Base-by-base conservation (phyloP, 92 coral and sea anemone genomes). In the Blastomussa wellsi region DNA sequence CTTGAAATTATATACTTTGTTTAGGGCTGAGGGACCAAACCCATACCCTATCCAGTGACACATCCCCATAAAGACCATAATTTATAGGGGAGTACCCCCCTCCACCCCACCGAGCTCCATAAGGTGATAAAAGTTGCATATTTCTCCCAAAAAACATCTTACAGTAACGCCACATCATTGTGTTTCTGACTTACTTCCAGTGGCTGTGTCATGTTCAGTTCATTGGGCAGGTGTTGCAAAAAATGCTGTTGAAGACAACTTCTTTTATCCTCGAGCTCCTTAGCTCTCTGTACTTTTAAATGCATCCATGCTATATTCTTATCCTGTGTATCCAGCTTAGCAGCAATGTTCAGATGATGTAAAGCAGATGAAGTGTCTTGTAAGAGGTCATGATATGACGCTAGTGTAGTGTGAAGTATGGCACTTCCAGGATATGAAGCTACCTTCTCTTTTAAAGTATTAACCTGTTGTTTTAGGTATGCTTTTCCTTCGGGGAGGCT, bases 241-340 rank as follows among this genome's bases (percentile, higher is more conserved):
- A 80, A 16, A 47, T 33, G 44, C 35, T 84, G 88, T 76, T 81
- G 81, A 62, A 64, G 29, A 42, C 68, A 69, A 36, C 75, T 68
- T 13, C 83, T 85, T 53, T 86, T 88, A 28, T 91, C 86, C 51
- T 91, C 85, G 16, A 91, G 83, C 15, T 62, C 65, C 82, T 89
- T 91, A 32, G 80, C 82, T 67, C 79, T 62, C 29, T 72, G 32
- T 35, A 91, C 88, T 79, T 91, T 91, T 32, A 90, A 88, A 78
- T 88, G 83, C 1, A 91, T 82, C 94, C 92, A 91, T 2, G 74
- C 67, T n/a, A 86, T 83, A 62, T 89, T 89, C 74, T 82, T 91
- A 57, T 89, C 87, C 20, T 33, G 42, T n/a, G 94, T 86, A 79
- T 89, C 90, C 60, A 91, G 86, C 82, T 81, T 79, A 19, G 80